Evolutionary conservation across 2,797 vertebrate species (phyloP).

Genomic region (Pagetopsis macropterus): DNA sequence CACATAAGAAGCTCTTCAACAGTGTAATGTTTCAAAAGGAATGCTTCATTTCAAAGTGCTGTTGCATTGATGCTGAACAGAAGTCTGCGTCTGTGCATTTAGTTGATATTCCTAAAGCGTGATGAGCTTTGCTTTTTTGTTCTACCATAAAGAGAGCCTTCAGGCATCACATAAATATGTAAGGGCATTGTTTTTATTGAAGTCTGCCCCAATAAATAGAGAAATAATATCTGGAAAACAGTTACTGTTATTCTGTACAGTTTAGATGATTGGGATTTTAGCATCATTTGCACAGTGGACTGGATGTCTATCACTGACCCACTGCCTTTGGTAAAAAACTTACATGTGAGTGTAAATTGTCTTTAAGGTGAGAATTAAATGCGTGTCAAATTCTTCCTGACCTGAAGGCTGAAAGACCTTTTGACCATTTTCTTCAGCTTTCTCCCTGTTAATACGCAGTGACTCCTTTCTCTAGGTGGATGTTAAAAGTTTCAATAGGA

Average conservation of each 20-base stretch:
- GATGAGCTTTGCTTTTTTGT: conserved; percentile 20
- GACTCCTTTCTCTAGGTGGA: not conserved
- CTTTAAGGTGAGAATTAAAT: not conserved
- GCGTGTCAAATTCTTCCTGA: not conserved
- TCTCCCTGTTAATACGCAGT: not conserved
- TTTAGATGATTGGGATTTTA: not conserved
- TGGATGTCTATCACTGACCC: not conserved
- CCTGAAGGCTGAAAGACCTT: not conserved
- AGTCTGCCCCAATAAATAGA: not conserved
- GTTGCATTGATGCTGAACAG: not conserved
- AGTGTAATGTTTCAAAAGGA: conserved; percentile 30
- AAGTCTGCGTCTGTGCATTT: conserved; percentile 6
- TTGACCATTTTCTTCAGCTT: not conserved
- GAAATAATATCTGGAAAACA: not conserved
- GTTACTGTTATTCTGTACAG: not conserved
- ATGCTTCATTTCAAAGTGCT: conserved; percentile 23
- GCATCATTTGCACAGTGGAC: not conserved
- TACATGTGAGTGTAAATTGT: not conserved
- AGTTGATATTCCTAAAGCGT: conserved; percentile 29
- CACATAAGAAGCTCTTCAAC: not conserved
- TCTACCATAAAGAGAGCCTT: not conserved
- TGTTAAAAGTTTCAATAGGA: not conserved
- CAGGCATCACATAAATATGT: conserved; percentile 6
- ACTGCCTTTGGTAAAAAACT: not conserved
- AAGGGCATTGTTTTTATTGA: not conserved